Evolutionary conservation across 1,140 invertebrate genomes (phyloP), one percentile per base, ranked within the genome.

Genomic region (Cyclargus thomasi): DNA sequence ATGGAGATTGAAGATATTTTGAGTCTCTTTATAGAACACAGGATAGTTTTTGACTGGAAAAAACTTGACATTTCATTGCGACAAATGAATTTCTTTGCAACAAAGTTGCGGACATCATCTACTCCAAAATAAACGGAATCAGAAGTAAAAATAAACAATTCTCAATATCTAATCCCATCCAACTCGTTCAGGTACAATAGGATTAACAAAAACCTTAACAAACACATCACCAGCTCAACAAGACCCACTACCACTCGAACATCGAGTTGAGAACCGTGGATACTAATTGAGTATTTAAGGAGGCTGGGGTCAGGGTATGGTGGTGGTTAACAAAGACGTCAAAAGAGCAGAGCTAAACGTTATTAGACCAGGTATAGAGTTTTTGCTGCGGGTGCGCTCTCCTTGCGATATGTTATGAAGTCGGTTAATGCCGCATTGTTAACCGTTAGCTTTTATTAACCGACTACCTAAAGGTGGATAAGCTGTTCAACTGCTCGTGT

Each of bases 301-400:
- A 11, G 55, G 55, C 55, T 18, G 55, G 18, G 55, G 20, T 77
- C 82, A 72, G 22, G 18, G 53, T 65, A 77, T 71, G 71, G 55
- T 81, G 81, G 81, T 23, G 29, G 63, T 36, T 70, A 65, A 79
- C 78, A 82, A 79, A 78, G 77, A 82, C 71, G 70, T 78, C 69
- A 87, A 80, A 85, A 82, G 84, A 81, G 79, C 85, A 85, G 77
- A 81, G 85, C 78, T 84, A 84, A 87, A 87, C 81, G 79, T 87
- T 87, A 86, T 87, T 87, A 87, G 85, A 87, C 66, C 80, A 81
- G 84, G 71, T 82, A 80, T 80, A 74, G 68, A 75, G 73, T 47
- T 47, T 47, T 47, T 47, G 39, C 39, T 47, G 39, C 39, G 39
- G 29, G 29, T 29, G 29, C 71, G 63, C 68, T 64, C 75, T 75